Percentiles rank a stretch among this genome's conserved stretches.
phyloP scores from a whole-genome alignment of 2,888 invertebrate genomes.

The Ormia ochracea region DNA sequence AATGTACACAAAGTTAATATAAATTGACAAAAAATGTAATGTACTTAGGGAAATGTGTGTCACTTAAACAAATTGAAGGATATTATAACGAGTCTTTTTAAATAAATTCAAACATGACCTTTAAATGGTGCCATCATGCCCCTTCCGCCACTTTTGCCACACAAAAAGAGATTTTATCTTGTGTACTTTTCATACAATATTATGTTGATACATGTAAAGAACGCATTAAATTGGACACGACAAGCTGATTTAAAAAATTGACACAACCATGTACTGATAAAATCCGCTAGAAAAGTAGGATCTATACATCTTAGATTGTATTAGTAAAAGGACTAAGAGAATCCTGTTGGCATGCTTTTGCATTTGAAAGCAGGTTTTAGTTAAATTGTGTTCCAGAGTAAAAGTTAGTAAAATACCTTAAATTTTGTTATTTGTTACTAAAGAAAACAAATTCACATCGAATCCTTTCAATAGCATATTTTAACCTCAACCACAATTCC shows the following conservation, averaged over 20 bases:
- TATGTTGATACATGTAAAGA: conserved; percentile 49
- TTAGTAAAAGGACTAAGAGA: no score
- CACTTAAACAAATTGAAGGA: conserved; percentile 61
- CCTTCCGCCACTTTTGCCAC: background rate
- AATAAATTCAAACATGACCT: conserved; percentile 34
- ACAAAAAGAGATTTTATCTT: conserved; percentile 45
- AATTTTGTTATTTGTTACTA: background rate
- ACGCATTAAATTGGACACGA: conserved; percentile 46
- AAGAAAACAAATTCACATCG: background rate
- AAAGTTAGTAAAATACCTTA: background rate
- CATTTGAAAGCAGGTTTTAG: background rate
- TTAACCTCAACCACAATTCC: conserved; percentile 64
- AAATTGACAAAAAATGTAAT: conserved; percentile 61
- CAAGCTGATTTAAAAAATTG: conserved; percentile 43
- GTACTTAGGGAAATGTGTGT: conserved; percentile 60
- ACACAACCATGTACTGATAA: conserved; percentile 1
- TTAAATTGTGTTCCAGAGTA: background rate
- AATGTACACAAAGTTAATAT: conserved; percentile 3
- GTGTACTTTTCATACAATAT: conserved; percentile 15
- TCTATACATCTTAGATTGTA: no score
- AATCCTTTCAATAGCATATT: conserved; percentile 3
- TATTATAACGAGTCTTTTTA: conserved; percentile 42
- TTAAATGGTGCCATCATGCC: conserved; percentile 24
- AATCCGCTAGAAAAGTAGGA: background rate
- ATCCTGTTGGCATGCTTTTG: no score